Percentiles rank a stretch among this genome's conserved stretches.
These are phyloP conservation scores for Chiridota heheva DNA, from an alignment of 35 echinoderm and acorn worm species.

Conservation along the genomic window DNA sequence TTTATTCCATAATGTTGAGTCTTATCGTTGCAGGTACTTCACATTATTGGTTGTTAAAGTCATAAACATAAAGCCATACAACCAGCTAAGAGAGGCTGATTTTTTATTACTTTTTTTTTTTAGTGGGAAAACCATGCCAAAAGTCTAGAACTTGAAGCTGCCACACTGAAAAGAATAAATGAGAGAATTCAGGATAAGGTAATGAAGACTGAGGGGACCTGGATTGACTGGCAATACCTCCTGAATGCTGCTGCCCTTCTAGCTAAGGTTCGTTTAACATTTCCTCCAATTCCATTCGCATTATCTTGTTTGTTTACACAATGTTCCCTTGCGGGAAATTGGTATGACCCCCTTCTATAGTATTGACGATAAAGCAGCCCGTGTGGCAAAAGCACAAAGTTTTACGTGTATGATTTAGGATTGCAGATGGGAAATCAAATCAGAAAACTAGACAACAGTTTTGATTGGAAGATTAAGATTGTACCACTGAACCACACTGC, in stretches of 20 bases:
- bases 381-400: too few species aligned
- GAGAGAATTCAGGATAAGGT: slow-evolving; percentile 97
- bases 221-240: slow-evolving; percentile 99
- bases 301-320: background rate
- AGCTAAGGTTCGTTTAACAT: slow-evolving; percentile 69
- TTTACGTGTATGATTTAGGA: too few species aligned
- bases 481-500: too few species aligned
- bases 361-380: background rate
- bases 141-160: slow-evolving; percentile 82
- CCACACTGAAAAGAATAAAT: slow-evolving; percentile 81
- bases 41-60: too few species aligned
- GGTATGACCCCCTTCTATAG: background rate
- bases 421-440: too few species aligned
- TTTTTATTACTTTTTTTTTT: background rate
- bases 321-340: too few species aligned
- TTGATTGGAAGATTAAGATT: too few species aligned
- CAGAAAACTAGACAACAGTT: too few species aligned
- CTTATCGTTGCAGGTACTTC: too few species aligned
- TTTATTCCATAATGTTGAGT: too few species aligned
- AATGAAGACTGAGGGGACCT: slow-evolving; percentile 90
- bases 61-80: too few species aligned
- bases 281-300: background rate
- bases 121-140: slow-evolving; percentile 99
- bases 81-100: background rate
- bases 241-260: slow-evolving; percentile 86